phyloP scores from a whole-genome alignment of 2,797 vertebrate genomes.

The Adelosebastes latens region DNA sequence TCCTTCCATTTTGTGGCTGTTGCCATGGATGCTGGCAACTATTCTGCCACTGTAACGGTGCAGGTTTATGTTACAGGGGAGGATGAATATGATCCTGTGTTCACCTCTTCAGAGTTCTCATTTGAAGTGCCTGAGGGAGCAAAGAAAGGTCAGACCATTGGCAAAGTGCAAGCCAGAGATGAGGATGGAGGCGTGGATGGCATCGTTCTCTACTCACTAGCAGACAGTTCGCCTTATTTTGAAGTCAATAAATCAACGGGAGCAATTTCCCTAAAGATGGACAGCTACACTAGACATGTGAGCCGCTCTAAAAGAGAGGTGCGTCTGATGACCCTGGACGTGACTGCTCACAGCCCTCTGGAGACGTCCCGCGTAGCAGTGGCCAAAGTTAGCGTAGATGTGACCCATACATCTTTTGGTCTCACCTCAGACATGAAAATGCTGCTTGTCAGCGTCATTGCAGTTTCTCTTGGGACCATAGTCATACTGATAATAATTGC shows the following conservation, averaged over 20 bases:
- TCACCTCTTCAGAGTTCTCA: conserved; percentile 87
- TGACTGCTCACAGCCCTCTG: conserved; percentile 91
- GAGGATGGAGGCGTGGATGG: conserved; percentile 95
- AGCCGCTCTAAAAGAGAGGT: conserved; percentile 88
- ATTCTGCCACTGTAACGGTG: conserved; percentile 93
- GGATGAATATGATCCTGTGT: conserved; percentile 95
- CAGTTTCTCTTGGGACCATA: conserved; percentile 92
- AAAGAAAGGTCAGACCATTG: conserved; percentile 90
- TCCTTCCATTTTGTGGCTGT: conserved; percentile 88
- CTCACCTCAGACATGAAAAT: conserved; percentile 90
- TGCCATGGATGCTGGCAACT: conserved; percentile 91
- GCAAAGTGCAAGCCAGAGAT: conserved; percentile 91
- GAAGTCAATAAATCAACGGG: conserved; percentile 93
- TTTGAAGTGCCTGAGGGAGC: conserved; percentile 94
- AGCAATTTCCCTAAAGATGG: conserved; percentile 88
- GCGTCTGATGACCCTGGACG: conserved; percentile 89
- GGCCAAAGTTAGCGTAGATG: conserved; percentile 88
- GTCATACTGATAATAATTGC: conserved; percentile 91
- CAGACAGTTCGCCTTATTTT: conserved; percentile 90
- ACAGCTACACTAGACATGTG: conserved; percentile 82
- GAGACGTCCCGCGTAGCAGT: conserved; percentile 87
- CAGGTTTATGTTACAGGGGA: conserved; percentile 92
- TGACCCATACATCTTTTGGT: conserved; percentile 93
- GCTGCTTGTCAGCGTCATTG: conserved; percentile 92
- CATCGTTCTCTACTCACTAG: conserved; percentile 90